A percentile compares a stretch with the other conserved stretches of the same genome.
Conservation (phyloP, 2,113 vertebrate genomes). For the Ursus arctos region DNA sequence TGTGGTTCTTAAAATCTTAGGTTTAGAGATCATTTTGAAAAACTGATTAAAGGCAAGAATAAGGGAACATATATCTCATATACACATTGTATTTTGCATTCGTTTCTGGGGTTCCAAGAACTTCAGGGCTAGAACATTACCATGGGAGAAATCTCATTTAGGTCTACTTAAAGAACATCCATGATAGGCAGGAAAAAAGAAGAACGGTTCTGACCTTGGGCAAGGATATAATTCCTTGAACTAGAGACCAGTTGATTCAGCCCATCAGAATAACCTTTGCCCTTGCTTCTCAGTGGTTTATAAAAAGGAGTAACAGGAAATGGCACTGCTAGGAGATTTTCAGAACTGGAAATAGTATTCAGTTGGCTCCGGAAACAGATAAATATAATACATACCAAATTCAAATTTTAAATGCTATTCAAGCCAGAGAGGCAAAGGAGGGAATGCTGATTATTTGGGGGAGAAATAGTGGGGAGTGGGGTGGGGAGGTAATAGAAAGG, state of each 20-base stretch:
- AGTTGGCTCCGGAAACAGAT: conserved; percentile 60
- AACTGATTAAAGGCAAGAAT: background rate
- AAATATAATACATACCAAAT: conserved; percentile 59
- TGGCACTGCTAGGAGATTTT: conserved; percentile 65
- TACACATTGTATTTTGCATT: background rate
- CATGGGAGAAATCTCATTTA: background rate
- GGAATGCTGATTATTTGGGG: conserved; percentile 62
- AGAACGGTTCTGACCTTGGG: background rate
- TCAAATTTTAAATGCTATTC: conserved; percentile 66
- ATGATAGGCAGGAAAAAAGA: background rate
- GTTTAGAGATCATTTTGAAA: conserved; percentile 42
- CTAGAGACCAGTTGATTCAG: conserved; percentile 64
- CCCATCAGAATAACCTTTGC: conserved; percentile 74
- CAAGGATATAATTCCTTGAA: background rate
- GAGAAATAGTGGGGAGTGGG: background rate
- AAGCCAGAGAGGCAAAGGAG: conserved; percentile 62
- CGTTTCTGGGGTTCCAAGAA: background rate
- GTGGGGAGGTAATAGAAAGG: background rate
- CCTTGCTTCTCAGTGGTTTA: conserved; percentile 74
- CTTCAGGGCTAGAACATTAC: background rate
- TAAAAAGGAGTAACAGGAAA: conserved; percentile 70
- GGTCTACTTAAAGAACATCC: background rate
- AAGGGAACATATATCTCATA: background rate
- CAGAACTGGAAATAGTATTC: conserved; percentile 54
- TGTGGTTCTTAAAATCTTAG: background rate